Base-by-base conservation (phyloP, 2,797 vertebrate species). In the Diplodus sargus region DNA sequence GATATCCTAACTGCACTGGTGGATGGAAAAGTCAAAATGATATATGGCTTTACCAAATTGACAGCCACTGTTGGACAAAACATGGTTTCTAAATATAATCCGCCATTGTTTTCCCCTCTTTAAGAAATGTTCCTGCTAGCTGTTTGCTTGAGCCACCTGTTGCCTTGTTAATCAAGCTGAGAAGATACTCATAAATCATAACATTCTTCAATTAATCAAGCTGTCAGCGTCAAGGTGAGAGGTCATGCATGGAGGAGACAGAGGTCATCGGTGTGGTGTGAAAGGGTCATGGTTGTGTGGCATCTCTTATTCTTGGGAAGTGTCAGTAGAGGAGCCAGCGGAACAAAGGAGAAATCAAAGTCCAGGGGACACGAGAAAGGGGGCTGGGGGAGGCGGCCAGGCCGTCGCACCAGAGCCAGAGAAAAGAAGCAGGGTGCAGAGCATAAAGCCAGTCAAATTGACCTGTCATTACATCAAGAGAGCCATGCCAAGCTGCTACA, bases 101-200 rank as follows among this genome's bases (percentile, higher is more conserved):
- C 84, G 74, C 89, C 79, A 95, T 96, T 96, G 96, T 96, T 91
- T 91, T 52, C 76, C 63, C 63, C 82, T 78, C 92, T 94, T 94
- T 95, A 95, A 95, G 94, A 96, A 96, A 95, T 97, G 95, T 96
- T 96, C 95, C 93, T 95, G 96, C 95, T 96, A 90, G 93, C 93
- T 92, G 94, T 94, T 95, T 96, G 95, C 95, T 96, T 96, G 95
- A 93, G 94, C 97, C 98, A 99, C 98, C 98, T 99, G 98, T 99
- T 99, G 97, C 96, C 97, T 96, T 95, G 95, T 97, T 99, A 98
- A 98, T 99, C 98, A 97, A 94, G 95, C 95, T 94, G 95, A 97
- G 96, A 94, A 98, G 97, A 97, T 98, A 98, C 96, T 99, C 97
- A 99, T 99, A 99, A 99, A 99, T 99, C 98, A 99, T 99, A 99